A percentile compares a stretch with the other conserved stretches of the same genome.
Conservation (phyloP, 2,797 vertebrate genomes). For the Orestias chungarensis region DNA sequence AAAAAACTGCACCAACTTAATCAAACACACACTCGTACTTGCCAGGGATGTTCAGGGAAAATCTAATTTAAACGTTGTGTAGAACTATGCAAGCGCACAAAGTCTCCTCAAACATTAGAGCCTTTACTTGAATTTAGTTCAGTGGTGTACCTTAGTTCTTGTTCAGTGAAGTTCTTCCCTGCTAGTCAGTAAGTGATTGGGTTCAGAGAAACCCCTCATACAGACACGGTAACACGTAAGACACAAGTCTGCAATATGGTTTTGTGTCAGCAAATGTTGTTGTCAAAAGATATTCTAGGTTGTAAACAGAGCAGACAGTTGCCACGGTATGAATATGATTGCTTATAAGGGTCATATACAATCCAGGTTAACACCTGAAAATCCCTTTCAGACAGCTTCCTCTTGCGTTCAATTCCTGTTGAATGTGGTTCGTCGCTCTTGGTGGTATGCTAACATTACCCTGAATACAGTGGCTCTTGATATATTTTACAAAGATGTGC, state of each 20-base stretch:
- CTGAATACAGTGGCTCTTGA: no score
- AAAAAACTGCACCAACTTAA: neutral
- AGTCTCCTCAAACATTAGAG: constrained; percentile 10
- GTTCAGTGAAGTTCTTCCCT: neutral
- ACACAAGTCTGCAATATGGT: neutral
- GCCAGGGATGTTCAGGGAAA: constrained; percentile 11
- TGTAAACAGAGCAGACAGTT: neutral
- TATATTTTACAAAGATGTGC: no score
- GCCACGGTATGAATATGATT: neutral
- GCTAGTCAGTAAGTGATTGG: neutral
- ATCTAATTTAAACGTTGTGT: constrained; percentile 11
- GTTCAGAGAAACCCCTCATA: neutral
- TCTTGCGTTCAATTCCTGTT: no score
- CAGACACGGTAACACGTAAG: neutral
- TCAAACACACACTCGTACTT: neutral
- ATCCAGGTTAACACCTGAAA: no score
- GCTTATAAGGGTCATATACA: neutral
- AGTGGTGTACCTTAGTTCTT: neutral
- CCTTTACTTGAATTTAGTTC: constrained; percentile 1
- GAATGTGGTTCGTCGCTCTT: no score
- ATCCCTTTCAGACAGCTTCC: no score
- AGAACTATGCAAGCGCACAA: constrained; percentile 29
- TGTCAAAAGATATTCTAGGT: neutral
- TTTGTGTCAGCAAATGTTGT: neutral
- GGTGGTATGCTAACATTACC: no score